These are phyloP conservation scores for Motacilla alba DNA, from an alignment of 2,113 vertebrate genomes.

Conservation along the genomic window DNA sequence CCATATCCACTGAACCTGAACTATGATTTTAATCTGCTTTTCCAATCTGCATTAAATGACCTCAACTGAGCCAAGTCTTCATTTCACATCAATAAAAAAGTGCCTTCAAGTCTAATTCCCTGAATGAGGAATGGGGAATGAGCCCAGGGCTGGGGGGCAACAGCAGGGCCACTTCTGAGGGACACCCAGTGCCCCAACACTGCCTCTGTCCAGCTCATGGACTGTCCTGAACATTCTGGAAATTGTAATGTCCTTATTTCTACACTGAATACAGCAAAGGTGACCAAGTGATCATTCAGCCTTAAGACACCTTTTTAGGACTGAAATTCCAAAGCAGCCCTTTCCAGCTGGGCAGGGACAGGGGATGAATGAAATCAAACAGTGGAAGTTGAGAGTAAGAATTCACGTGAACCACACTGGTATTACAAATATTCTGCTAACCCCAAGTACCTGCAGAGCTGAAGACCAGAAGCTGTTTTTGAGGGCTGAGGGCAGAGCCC, in stretches of 20 bases:
- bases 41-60: not conserved
- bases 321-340: not conserved
- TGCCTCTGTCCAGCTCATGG: not conserved
- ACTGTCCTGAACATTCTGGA: not conserved
- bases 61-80: not conserved
- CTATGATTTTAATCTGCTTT: not conserved
- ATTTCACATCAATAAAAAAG: not conserved
- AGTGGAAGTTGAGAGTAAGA: not conserved
- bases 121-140: not conserved
- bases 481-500: not conserved
- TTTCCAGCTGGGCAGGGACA: not conserved
- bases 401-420: not conserved
- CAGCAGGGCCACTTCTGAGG: not conserved
- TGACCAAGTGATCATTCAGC: not conserved
- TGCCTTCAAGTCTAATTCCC: not conserved
- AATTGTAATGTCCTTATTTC: not conserved
- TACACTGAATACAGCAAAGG: not conserved
- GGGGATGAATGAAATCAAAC: not conserved
- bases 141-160: not conserved
- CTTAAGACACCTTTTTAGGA: not conserved
- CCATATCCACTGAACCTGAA: not conserved
- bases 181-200: rapidly evolving
- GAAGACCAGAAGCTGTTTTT: not conserved
- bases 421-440: not conserved
- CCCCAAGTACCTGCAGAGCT: not conserved